These are phyloP conservation scores for Alca torda DNA, from an alignment of 2,797 vertebrate species.

Conservation along the genomic window DNA sequence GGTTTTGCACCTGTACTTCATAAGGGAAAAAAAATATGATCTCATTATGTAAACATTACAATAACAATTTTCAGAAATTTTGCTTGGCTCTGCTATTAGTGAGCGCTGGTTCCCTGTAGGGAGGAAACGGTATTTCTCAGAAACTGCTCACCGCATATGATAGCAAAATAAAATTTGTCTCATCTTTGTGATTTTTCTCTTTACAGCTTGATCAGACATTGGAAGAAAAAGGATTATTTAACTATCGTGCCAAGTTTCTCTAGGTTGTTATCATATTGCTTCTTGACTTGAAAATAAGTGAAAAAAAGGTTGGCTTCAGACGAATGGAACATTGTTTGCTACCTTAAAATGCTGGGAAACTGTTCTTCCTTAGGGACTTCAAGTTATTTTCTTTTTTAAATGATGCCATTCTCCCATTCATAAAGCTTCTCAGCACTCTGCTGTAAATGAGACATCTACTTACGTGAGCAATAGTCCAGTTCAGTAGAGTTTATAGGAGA, in stretches of 20 bases:
- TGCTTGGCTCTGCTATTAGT: slow-evolving; percentile 68
- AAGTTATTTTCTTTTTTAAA: not conserved
- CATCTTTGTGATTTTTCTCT: slow-evolving; percentile 35
- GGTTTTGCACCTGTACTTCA: slow-evolving; percentile 77
- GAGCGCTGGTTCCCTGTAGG: slow-evolving; percentile 59
- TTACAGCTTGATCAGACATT: not conserved
- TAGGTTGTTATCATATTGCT: slow-evolving; percentile 11
- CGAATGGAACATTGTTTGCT: not conserved
- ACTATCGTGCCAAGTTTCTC: not conserved
- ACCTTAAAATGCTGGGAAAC: slow-evolving; percentile 1
- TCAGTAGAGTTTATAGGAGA: not conserved
- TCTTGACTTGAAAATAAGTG: slow-evolving; percentile 6
- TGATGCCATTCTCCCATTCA: not conserved
- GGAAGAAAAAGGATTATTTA: slow-evolving; percentile 2
- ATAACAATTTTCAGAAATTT: slow-evolving; percentile 76
- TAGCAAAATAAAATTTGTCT: slow-evolving; percentile 42
- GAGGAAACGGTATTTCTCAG: slow-evolving; percentile 73
- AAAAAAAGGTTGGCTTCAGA: not conserved
- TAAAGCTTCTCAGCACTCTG: slow-evolving; percentile 3
- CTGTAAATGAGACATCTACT: not conserved
- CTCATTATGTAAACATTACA: slow-evolving; percentile 76
- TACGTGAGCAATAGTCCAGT: not conserved
- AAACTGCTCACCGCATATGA: slow-evolving; percentile 52
- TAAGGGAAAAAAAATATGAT: slow-evolving; percentile 74
- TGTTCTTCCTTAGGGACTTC: not conserved